phyloP scores from a whole-genome alignment of 2,888 invertebrate genomes.

The Aphelenchoides bicaudatus region DNA sequence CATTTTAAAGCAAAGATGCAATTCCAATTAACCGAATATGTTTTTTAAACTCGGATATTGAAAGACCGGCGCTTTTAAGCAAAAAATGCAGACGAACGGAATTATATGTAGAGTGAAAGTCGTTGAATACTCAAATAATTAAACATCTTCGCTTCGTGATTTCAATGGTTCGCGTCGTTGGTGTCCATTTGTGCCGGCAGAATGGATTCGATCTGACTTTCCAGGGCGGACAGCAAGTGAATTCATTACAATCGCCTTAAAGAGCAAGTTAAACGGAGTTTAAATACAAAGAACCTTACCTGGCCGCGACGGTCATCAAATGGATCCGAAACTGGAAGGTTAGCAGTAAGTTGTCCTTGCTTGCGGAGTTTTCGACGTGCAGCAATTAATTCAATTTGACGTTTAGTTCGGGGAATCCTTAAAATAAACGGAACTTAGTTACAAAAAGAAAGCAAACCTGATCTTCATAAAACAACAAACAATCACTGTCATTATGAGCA shows the following conservation, averaged over 20 bases:
- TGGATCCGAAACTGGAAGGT: background rate
- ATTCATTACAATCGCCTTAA: constrained; percentile 56
- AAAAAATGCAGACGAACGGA: too few relatives aligned
- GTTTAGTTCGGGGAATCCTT: constrained; percentile 53
- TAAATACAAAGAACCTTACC: too few relatives aligned
- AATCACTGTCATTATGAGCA: constrained; percentile 57
- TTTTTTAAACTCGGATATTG: too few relatives aligned
- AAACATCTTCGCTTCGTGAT: constrained; percentile 15
- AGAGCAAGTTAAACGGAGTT: constrained; percentile 37
- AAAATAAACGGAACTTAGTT: constrained; percentile 6
- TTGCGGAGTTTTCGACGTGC: constrained; percentile 31
- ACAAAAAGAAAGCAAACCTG: constrained; percentile 55
- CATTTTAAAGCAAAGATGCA: too few relatives aligned
- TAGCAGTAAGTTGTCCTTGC: background rate
- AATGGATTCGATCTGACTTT: constrained; percentile 3
- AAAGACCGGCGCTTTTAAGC: too few relatives aligned
- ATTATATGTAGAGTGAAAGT: too few relatives aligned
- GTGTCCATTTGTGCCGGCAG: constrained; percentile 1
- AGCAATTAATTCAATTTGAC: constrained; percentile 55
- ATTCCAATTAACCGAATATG: too few relatives aligned
- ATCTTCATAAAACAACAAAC: constrained; percentile 59
- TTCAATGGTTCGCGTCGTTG: constrained; percentile 17
- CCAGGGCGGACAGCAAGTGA: constrained; percentile 27
- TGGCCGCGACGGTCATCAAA: too few relatives aligned
- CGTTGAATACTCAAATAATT: too few relatives aligned